A percentile compares a stretch with the other conserved stretches of the same genome.
These are phyloP conservation scores for Platycheirus rosarum DNA, from an alignment of 2,888 invertebrate genomes.

Conservation along the genomic window DNA sequence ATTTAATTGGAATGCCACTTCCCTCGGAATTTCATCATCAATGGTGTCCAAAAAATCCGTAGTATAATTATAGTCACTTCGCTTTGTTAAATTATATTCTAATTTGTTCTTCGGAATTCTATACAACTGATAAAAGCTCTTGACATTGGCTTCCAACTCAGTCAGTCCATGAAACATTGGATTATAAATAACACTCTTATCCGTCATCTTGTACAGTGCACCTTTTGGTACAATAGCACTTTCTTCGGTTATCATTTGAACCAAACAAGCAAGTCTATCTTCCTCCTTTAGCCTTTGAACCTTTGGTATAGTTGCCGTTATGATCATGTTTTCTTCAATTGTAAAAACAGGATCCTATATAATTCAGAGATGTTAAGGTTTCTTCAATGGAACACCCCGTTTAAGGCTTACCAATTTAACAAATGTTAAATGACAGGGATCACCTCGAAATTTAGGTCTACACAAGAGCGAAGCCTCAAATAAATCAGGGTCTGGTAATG, in stretches of 20 bases:
- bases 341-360: constrained; percentile 83
- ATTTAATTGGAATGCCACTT: constrained; percentile 89
- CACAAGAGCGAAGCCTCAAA: constrained; percentile 80
- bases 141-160: constrained; percentile 86
- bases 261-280: constrained; percentile 88
- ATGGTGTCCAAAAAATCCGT: constrained; percentile 93
- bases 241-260: constrained; percentile 89
- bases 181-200: constrained; percentile 89
- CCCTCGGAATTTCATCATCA: constrained; percentile 90
- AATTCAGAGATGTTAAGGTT: no score
- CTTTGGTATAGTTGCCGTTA: constrained; percentile 82
- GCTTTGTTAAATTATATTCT: constrained; percentile 89
- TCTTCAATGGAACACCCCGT: not conserved
- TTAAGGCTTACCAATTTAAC: constrained; percentile 78
- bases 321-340: constrained; percentile 82
- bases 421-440: constrained; percentile 78
- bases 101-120: constrained; percentile 88
- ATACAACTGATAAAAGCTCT: constrained; percentile 90
- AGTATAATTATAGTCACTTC: constrained; percentile 92
- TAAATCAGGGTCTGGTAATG: constrained; percentile 82
- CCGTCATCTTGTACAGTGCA: constrained; percentile 88
- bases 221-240: constrained; percentile 91
- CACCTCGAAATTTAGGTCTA: constrained; percentile 79
- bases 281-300: constrained; percentile 89
- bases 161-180: constrained; percentile 87